Evolutionary conservation across 2,797 vertebrate species (phyloP).

Genomic region (Propithecus perrieri): DNA sequence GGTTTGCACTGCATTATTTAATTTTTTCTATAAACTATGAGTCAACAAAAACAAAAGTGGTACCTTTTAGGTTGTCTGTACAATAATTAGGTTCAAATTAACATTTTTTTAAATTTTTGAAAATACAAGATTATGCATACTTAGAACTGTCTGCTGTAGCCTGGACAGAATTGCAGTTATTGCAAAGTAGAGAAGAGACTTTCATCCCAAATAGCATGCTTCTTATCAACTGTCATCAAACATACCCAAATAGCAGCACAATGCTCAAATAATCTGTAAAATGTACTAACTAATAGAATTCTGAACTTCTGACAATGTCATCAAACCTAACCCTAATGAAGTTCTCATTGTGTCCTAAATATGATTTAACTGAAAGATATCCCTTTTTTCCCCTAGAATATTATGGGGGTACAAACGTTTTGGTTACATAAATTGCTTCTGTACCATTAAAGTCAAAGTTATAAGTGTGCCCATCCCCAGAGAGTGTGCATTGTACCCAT

Average conservation of each 20-base stretch:
- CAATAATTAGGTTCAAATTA: conserved; percentile 24
- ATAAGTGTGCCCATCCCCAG: too few species aligned
- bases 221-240: conserved; percentile 35
- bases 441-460: too few species aligned
- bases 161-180: neutral
- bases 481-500: too few species aligned
- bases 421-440: too few species aligned
- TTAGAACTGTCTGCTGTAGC: neutral
- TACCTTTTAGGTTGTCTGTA: neutral
- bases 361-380: neutral
- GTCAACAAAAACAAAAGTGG: conserved; percentile 55
- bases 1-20: conserved; percentile 56
- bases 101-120: conserved; percentile 34
- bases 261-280: neutral
- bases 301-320: neutral
- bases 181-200: neutral
- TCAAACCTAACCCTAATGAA: conserved; percentile 8
- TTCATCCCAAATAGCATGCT: conserved; percentile 27
- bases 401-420: too few species aligned
- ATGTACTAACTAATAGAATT: neutral
- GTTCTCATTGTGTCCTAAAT: neutral
- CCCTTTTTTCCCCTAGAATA: neutral
- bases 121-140: conserved; percentile 22
- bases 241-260: neutral
- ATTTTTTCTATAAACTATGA: conserved; percentile 44